Base-by-base conservation (phyloP, 2,797 vertebrate genomes). In the Pangasius djambal region DNA sequence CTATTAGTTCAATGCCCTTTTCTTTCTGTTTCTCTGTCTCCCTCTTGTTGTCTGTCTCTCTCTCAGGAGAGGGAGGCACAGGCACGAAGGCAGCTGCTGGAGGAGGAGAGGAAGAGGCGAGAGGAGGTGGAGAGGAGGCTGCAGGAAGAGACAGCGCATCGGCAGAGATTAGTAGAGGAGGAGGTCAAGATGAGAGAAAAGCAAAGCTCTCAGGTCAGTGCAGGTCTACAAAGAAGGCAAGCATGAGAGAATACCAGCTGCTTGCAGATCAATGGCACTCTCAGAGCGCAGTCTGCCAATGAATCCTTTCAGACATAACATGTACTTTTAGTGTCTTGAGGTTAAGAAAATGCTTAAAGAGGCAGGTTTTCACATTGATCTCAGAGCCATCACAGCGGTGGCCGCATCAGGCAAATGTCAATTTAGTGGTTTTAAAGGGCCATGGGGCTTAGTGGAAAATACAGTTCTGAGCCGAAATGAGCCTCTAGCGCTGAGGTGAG, bases 161-260 rank as follows among this genome's bases (percentile, higher is more conserved):
- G 98, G 93, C 98, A 97, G 95, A 97, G 97, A 94, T 96, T 99
- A 91, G 97, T 99, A 91, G 98, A 99, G 92, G 98, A 98, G 96
- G 98, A 99, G 94, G 98, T 99, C 94, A 98, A 98, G 95, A 95
- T 99, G 97, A 97, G 98, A 89, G 98, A 99, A 96, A 99, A 97
- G 77, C 97, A 98, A 91, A 97, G 98, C 93, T 97, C 97, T 57
- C 98, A 98, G 97, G 97, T 98, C 92, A 94, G 94, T 93, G 91
- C 92, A 93, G 90, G 92, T 63, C 57, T 83, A 83, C 40, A 59
- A 83, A 74, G 50, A n/a, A 70, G 81, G 57, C 40, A 84, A 50
- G 65, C 81, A 59, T 74, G 67, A 83, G 85, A 86, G 78, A 86
- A 81, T 67, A 86, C 52, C 88, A 82, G 88, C 85, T 86, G 67